Percentiles rank a stretch among this genome's conserved stretches.
Conservation (phyloP, 2,888 invertebrate genomes). For the Caenorhabditis afra region DNA sequence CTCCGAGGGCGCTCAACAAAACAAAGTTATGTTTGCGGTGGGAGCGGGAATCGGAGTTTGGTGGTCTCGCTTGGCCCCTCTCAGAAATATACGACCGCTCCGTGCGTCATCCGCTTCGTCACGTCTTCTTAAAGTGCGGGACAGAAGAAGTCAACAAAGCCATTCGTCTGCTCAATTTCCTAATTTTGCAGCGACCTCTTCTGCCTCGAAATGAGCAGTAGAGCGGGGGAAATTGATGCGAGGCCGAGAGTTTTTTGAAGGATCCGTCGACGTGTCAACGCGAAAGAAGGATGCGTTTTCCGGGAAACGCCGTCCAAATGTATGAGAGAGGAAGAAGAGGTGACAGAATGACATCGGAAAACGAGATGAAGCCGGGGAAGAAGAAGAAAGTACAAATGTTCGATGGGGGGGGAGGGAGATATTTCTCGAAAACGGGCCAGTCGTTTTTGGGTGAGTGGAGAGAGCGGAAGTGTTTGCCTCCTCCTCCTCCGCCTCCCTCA, state of each 20-base stretch:
- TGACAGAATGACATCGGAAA: conserved; percentile 15
- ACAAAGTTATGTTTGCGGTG: not conserved
- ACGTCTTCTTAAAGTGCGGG: conserved; percentile 5
- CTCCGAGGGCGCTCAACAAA: conserved; percentile 10
- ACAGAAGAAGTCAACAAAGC: not conserved
- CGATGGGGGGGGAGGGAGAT: not conserved
- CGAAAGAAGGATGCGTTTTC: conserved; percentile 28
- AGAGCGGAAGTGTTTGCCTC: conserved; percentile 44
- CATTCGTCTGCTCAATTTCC: conserved; percentile 3
- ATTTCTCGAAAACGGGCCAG: not conserved
- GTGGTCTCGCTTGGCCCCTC: not conserved
- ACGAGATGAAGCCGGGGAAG: not conserved
- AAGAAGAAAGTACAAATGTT: conserved; percentile 47
- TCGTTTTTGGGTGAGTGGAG: conserved; percentile 31
- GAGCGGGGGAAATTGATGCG: not conserved
- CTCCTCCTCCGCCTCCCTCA: conserved; percentile 6
- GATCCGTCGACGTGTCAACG: conserved; percentile 40
- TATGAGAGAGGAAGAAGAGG: conserved; percentile 9
- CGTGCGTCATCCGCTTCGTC: not conserved
- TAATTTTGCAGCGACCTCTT: not conserved
- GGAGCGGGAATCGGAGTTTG: not conserved
- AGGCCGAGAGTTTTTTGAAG: conserved; percentile 12
- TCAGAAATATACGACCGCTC: not conserved
- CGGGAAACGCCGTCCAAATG: too few species aligned
- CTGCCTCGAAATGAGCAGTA: conserved; percentile 7